Base-by-base conservation (phyloP, 2,797 vertebrate genomes). In the Notoglanidium macrostoma region DNA sequence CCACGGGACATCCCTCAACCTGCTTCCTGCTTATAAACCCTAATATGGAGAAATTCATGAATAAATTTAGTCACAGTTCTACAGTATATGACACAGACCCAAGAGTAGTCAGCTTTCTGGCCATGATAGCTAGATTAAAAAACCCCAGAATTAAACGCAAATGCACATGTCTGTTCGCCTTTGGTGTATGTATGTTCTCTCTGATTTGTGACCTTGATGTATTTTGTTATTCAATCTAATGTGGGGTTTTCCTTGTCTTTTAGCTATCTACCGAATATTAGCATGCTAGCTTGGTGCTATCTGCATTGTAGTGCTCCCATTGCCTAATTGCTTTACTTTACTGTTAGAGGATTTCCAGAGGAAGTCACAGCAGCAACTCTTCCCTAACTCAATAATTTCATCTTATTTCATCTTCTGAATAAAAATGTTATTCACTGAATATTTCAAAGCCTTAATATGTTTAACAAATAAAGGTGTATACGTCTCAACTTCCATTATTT, bases 1-100 rank as follows among this genome's bases (percentile, higher is more conserved):
- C 82, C 84, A 73, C 72, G 76, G 2, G 54, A 76, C 17, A 26
- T 77, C 65, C 67, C 82, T 55, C 15, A 68, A 44, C 32, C 79
- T 29, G n/a, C 65, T 51, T 78, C 65, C 61, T 46, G 40, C 15
- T 51, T 23, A 54, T 46, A 63, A 83, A 70, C 23, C 23, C 21
- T 57, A 57, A 7, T 15, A 84, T 70, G 32, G 32, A 72, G 67
- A 84, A 70, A 72, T 35, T 23, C 35, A 32, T 32, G n/a, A 55
- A 70, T 4, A 70, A 35, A 67, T 35, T 63, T 23, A 26, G 4
- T 65, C 5, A 7, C 49, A 40, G 19, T 44, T 40, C 23, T 57
- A 57, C 14, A 73, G 51, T 26, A 59, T 44, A 57, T 44, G 23
- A 84, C 7, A 72, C 67, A 84, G 40, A 11, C 40, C 44, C 14